Conservation (phyloP, 2,888 invertebrate genomes). For the Pterostichus niger region DNA sequence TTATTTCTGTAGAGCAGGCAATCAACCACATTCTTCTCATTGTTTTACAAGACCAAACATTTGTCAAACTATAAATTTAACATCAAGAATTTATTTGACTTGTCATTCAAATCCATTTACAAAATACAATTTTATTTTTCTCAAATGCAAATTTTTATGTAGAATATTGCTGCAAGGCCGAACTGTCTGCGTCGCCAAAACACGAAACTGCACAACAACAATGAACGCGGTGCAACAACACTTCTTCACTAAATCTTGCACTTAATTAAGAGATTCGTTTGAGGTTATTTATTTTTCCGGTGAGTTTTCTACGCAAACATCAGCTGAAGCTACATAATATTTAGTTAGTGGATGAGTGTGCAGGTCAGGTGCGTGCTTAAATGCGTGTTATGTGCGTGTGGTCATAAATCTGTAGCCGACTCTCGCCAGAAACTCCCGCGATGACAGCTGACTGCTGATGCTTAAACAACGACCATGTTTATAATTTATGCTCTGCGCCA, state of each 20-base stretch:
- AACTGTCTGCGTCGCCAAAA: background rate
- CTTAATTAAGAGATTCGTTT: background rate
- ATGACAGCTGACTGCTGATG: constrained; percentile 49
- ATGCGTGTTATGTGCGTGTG: background rate
- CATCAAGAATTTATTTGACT: no score
- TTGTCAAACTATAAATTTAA: no score
- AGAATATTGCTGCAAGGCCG: background rate
- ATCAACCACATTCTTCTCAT: constrained; percentile 10
- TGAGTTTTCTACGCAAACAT: background rate
- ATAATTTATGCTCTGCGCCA: constrained; percentile 41
- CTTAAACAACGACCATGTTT: constrained; percentile 44
- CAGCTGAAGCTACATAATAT: background rate
- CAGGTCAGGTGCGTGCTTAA: constrained; percentile 15
- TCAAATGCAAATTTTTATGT: no score
- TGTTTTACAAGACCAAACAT: background rate
- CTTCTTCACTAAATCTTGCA: no score
- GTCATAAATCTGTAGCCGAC: constrained; percentile 6
- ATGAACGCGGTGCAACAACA: no score
- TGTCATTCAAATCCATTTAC: no score
- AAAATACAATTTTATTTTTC: no score
- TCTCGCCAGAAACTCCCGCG: constrained; percentile 6
- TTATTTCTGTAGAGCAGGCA: constrained; percentile 14
- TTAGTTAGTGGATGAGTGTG: background rate
- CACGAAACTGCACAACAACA: constrained; percentile 16
- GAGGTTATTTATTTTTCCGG: constrained; percentile 14